Evolutionary conservation across 2,888 invertebrate species (phyloP).

Genomic region (Caenorhabditis sp.): DNA sequence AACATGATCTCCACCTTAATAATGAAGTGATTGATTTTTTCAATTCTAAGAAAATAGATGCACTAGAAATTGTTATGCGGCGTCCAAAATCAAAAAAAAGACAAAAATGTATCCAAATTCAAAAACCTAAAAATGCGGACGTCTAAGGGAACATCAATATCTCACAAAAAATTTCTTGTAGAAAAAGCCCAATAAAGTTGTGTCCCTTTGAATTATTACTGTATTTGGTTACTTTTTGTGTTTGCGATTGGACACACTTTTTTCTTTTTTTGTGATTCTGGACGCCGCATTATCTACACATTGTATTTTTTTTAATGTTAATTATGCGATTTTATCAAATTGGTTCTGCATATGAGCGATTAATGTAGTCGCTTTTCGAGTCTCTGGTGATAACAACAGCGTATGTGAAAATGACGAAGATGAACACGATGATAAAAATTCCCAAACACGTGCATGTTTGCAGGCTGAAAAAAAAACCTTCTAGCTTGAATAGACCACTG

Average conservation of each 20-base stretch:
- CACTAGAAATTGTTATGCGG: conserved; percentile 3
- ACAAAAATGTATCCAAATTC: too few species aligned
- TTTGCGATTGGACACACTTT: too few species aligned
- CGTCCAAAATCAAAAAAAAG: too few species aligned
- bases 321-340: not conserved
- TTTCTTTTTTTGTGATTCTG: too few species aligned
- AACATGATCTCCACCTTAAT: conserved; percentile 9
- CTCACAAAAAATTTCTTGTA: too few species aligned
- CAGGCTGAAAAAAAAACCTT: conserved; percentile 13
- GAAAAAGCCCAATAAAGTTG: too few species aligned
- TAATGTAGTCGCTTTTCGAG: not conserved
- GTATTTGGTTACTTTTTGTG: too few species aligned
- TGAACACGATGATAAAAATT: conserved; percentile 23
- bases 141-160: too few species aligned
- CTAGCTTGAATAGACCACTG: not conserved
- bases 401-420: conserved; percentile 31
- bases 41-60: not conserved
- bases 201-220: too few species aligned
- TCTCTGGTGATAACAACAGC: conserved; percentile 20
- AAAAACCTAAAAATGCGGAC: too few species aligned
- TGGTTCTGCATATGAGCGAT: not conserved
- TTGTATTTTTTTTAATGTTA: not conserved
- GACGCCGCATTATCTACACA: too few species aligned
- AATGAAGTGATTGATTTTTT: not conserved
- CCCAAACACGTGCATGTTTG: conserved; percentile 21